Conservation (phyloP, 2,797 vertebrate genomes). For the Lagodon rhomboides region DNA sequence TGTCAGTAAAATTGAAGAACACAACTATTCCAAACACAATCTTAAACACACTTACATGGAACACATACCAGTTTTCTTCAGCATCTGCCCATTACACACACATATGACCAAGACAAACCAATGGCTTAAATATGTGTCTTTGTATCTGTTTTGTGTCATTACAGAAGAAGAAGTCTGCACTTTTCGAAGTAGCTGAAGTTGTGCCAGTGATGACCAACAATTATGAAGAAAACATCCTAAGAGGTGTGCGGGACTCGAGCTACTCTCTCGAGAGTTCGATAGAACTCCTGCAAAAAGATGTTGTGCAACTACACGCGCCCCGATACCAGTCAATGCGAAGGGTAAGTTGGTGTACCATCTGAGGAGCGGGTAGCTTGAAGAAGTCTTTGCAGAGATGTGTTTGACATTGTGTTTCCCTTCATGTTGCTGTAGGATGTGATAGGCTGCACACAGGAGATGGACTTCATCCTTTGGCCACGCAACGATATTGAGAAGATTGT, state of each 20-base stretch:
- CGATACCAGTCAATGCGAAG: constrained; percentile 99
- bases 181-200: constrained; percentile 99
- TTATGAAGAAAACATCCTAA: constrained; percentile 99
- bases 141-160: constrained; percentile 10
- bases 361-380: not conserved
- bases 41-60: not conserved
- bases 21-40: not conserved
- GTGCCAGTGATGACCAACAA: constrained; percentile 99
- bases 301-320: constrained; percentile 98
- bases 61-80: too few species aligned
- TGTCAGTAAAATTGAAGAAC: constrained; percentile 44
- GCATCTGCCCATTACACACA: not conserved
- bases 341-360: constrained; percentile 81
- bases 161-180: constrained; percentile 99
- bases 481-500: constrained; percentile 99
- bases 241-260: constrained; percentile 97
- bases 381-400: not conserved
- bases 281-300: constrained; percentile 99
- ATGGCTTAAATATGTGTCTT: not conserved
- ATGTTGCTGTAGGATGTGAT: constrained; percentile 86
- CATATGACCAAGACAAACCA: not conserved
- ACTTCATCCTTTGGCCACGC: constrained; percentile 99
- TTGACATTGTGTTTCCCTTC: not conserved
- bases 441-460: constrained; percentile 99
- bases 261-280: constrained; percentile 99